Base-by-base conservation (phyloP, 2,113 vertebrate genomes). In the Seriola rivoliana region DNA sequence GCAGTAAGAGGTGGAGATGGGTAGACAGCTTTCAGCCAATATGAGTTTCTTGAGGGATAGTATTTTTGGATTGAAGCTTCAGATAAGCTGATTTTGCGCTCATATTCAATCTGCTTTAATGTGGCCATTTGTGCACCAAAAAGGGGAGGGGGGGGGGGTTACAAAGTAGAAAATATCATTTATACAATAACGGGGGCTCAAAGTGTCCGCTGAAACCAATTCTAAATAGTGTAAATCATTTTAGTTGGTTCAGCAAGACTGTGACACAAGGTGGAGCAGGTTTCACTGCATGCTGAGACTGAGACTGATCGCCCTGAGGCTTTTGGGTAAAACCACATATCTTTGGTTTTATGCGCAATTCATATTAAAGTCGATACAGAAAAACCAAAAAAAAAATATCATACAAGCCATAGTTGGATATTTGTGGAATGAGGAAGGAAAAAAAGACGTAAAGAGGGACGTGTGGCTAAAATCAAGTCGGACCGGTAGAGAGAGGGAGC, bases 61-160 rank as follows among this genome's bases (percentile, higher is more conserved):
- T 76, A 58, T 80, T 76, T 80, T 77, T 75, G 60, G 72, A 85
- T 29, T 34, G 19, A 55, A 55, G 64, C 48, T 6, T 80, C 58
- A 73, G 66, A 87, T 58, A 21, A 63, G 62, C 66, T 8, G 60
- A 48, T 67, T 75, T 23, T 42, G 7, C 52, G 68, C 52, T 76
- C 50, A 50, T 6, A 76, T 62, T 78, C 42, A 55, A 34, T 63
- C 46, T 63, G 44, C 67, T 46, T 68, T 23, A 62, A 75, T 50
- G 48, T 57, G 50, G 62, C 32, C n/a, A 46, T 62, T 75, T 76
- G 21, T 12, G 25, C 55, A 66, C 63, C 66, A 54, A n/a, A 70
- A 63, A 66, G 19, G 12, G 29, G 6, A 65, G n/a, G n/a, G n/a
- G 23, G 23, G 6, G 29, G 4, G 71, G 74, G 25, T 25, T 34